These are phyloP conservation scores for Cephus cinctus DNA, from an alignment of 1,140 invertebrate species.

Conservation along the genomic window DNA sequence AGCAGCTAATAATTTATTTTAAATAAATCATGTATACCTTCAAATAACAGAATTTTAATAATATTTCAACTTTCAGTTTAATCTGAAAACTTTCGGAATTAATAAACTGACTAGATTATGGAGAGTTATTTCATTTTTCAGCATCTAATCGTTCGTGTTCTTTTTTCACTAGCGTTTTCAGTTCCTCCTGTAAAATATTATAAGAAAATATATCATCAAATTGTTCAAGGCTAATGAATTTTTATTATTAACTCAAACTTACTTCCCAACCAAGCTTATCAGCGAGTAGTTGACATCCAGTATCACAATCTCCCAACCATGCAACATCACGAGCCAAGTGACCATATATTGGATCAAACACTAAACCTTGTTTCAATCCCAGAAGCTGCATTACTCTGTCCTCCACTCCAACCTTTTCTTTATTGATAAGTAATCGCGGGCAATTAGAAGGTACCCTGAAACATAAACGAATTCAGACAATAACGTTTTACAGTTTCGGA, in stretches of 20 bases:
- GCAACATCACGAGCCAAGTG: conserved; percentile 74
- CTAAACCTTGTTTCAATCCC: conserved; percentile 62
- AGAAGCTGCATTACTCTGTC: conserved; percentile 58
- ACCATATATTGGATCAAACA: conserved; percentile 66
- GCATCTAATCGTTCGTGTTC: conserved; percentile 59
- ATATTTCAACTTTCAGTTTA: too few species aligned
- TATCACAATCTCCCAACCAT: conserved; percentile 84
- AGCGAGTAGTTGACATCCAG: conserved; percentile 75
- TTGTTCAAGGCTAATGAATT: conserved; percentile 1
- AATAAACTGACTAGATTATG: too few species aligned
- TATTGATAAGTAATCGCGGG: conserved; percentile 83
- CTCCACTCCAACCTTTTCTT: conserved; percentile 69
- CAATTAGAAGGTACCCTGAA: conserved; percentile 68
- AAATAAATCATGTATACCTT: too few species aligned
- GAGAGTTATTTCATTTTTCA: too few species aligned
- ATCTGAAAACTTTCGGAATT: too few species aligned
- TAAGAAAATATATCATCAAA: conserved; percentile 14
- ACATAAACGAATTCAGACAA: conserved; percentile 6
- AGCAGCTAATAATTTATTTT: too few species aligned
- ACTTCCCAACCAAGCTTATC: conserved; percentile 82
- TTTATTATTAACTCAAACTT: conserved; percentile 33
- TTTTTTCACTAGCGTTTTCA: conserved; percentile 58
- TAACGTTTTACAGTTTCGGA: not conserved
- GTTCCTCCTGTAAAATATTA: conserved; percentile 58
- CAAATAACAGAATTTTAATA: too few species aligned